These are phyloP conservation scores for Dermolepida albohirtum DNA, from an alignment of 2,888 invertebrate genomes.

Conservation along the genomic window DNA sequence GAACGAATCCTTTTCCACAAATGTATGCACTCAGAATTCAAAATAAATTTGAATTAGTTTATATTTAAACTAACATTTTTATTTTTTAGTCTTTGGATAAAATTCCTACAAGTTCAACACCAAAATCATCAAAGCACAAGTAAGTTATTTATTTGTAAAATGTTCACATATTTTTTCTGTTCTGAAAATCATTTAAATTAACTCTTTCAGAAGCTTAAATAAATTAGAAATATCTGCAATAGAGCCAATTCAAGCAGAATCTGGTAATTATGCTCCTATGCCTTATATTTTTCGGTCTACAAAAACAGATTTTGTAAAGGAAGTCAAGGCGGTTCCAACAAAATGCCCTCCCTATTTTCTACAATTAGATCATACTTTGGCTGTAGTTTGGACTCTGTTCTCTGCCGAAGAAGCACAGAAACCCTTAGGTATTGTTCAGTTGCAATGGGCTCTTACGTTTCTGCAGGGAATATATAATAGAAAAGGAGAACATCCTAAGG, in stretches of 20 bases:
- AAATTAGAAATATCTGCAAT: slow-evolving; percentile 16
- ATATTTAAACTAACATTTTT: too few relatives aligned
- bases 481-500: slow-evolving; percentile 59
- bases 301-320: slow-evolving; percentile 44
- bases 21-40: too few relatives aligned
- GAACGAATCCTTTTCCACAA: too few relatives aligned
- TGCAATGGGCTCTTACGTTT: slow-evolving; percentile 65
- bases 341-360: slow-evolving; percentile 62
- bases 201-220: neutral
- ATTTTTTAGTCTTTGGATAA: slow-evolving; percentile 6
- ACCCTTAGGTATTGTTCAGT: slow-evolving; percentile 61
- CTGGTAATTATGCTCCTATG: slow-evolving; percentile 50
- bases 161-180: neutral
- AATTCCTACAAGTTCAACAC: slow-evolving; percentile 22
- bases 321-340: slow-evolving; percentile 51
- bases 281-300: slow-evolving; percentile 61
- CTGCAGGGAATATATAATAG: slow-evolving; percentile 59
- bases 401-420: slow-evolving; percentile 52
- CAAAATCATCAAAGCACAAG: slow-evolving; percentile 24
- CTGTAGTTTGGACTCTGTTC: slow-evolving; percentile 64
- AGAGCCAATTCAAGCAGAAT: slow-evolving; percentile 5
- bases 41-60: too few relatives aligned
- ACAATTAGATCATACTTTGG: slow-evolving; percentile 63
- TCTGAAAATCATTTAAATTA: neutral
- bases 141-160: too few relatives aligned